Conservation (phyloP, 2,888 invertebrate genomes). For the Furcula furcula region DNA sequence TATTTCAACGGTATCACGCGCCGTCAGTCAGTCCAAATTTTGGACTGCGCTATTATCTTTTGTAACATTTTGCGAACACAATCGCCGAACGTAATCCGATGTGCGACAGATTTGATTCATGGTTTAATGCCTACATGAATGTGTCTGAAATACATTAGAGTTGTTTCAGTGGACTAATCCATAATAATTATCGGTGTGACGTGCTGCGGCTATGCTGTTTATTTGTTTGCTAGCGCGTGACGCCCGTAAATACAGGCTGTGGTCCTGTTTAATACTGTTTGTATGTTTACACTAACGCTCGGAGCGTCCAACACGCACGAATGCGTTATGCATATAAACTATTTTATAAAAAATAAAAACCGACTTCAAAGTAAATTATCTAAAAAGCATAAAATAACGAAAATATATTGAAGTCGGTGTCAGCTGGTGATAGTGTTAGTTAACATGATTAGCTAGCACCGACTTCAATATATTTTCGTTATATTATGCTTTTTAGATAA, state of each 20-base stretch:
- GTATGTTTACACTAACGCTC: conserved; percentile 30
- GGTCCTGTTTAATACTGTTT: conserved; percentile 40
- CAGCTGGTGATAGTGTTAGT: no score
- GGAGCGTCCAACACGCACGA: conserved; percentile 8
- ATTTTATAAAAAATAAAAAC: no score
- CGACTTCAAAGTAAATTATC: no score
- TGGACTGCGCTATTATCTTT: conserved; percentile 28
- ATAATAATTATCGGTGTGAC: conserved; percentile 56
- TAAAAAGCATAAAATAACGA: no score
- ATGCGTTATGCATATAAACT: conserved; percentile 1
- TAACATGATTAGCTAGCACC: no score
- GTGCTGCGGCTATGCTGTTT: conserved; percentile 46
- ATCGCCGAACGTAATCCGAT: conserved; percentile 32
- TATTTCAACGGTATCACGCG: conserved; percentile 11
- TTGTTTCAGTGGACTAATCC: conserved; percentile 55
- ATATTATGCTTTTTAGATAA: no score
- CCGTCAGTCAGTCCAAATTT: conserved; percentile 12
- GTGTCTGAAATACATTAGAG: conserved; percentile 47
- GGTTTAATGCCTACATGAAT: conserved; percentile 49
- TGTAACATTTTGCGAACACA: conserved; percentile 23
- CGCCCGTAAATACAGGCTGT: conserved; percentile 51
- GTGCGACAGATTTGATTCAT: conserved; percentile 44
- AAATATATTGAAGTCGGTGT: no score
- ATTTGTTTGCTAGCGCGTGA: conserved; percentile 52
- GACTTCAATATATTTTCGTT: no score